Conservation (phyloP, 2,113 vertebrate species). For the Ia io region DNA sequence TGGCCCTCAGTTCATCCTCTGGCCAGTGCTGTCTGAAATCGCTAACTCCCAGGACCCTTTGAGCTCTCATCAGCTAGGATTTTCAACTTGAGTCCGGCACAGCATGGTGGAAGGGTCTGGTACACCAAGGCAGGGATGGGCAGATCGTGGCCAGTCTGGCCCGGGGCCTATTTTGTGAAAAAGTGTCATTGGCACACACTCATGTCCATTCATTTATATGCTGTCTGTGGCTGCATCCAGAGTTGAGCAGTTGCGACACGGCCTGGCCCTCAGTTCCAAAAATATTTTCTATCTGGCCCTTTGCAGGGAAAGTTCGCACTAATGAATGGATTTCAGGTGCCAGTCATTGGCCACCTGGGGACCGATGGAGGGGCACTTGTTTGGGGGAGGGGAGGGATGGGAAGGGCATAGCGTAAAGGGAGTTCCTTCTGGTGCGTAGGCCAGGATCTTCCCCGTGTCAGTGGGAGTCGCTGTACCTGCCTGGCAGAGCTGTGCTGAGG, state of each 20-base stretch:
- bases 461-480: neutral
- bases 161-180: neutral
- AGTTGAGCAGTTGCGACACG: rapidly evolving
- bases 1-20: neutral
- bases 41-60: rapidly evolving
- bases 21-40: neutral
- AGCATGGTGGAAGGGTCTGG: rapidly evolving
- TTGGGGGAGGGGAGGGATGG: neutral
- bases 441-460: neutral
- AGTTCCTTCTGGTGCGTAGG: neutral
- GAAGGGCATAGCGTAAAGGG: neutral
- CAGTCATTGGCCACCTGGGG: neutral
- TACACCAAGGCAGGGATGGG: rapidly evolving
- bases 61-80: neutral
- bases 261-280: neutral
- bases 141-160: rapidly evolving
- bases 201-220: rapidly evolving
- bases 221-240: neutral
- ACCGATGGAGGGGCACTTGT: neutral
- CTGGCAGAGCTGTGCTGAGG: neutral
- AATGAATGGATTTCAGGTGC: neutral
- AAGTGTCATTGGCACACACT: rapidly evolving
- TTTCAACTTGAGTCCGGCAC: neutral
- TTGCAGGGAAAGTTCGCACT: neutral
- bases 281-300: neutral